Conservation (phyloP, 2,113 vertebrate species). For the Lepus timidus region DNA sequence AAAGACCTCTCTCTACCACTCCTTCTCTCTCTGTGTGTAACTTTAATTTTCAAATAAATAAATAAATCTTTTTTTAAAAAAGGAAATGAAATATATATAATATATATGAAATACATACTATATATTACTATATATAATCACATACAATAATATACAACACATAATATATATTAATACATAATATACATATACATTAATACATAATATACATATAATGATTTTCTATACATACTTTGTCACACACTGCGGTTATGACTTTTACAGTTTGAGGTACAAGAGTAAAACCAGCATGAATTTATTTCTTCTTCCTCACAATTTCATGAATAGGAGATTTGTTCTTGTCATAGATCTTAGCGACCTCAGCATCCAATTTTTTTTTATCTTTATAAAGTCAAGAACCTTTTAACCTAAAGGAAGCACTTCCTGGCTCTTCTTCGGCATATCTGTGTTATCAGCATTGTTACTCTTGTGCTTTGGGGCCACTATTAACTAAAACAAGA, state of each 20-base stretch:
- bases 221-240: background rate
- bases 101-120: no score
- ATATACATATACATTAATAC: no score
- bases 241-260: background rate
- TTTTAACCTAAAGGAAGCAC: background rate
- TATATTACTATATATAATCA: no score
- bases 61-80: no score
- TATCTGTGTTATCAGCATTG: background rate
- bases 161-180: no score
- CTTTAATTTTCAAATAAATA: no score
- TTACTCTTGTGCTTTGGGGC: background rate
- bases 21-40: no score
- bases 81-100: no score
- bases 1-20: no score
- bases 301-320: background rate
- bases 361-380: background rate
- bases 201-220: no score
- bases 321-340: background rate
- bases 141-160: no score
- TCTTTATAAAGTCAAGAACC: background rate
- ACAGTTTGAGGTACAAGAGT: background rate
- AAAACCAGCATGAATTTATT: background rate
- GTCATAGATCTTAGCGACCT: background rate
- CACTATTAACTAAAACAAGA: background rate
- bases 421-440: background rate